A percentile compares a stretch with the other conserved stretches of the same genome.
Evolutionary conservation across 1,140 invertebrate genomes (phyloP).

Genomic region (Zaprionus inermis): DNA sequence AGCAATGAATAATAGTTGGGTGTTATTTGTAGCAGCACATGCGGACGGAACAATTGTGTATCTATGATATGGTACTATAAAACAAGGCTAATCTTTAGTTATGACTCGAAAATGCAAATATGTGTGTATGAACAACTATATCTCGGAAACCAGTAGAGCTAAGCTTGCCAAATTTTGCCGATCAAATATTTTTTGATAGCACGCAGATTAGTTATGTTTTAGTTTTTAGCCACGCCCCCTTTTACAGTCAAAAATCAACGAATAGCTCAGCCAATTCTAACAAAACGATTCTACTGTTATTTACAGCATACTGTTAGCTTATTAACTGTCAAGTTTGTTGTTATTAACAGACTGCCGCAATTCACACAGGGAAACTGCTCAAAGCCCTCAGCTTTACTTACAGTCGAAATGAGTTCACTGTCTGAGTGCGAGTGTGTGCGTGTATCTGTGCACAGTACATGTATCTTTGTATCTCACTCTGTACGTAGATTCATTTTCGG

Average conservation of each 20-base stretch:
- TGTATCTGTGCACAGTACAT: background rate
- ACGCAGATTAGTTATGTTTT: background rate
- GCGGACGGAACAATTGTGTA: background rate
- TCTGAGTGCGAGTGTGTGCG: background rate
- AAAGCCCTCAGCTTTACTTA: conserved; percentile 13
- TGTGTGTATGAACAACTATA: too few species aligned
- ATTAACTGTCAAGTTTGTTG: background rate
- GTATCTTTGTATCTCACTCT: background rate
- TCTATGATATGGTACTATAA: background rate
- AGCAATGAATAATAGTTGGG: background rate
- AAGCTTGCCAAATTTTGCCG: too few species aligned
- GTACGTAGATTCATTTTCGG: conserved; percentile 13
- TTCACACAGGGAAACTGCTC: background rate
- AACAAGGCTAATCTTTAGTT: background rate
- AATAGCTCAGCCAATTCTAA: too few species aligned
- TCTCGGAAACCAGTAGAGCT: too few species aligned
- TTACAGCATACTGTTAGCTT: background rate
- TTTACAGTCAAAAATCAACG: background rate
- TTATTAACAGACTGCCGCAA: conserved; percentile 1
- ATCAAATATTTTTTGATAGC: too few species aligned
- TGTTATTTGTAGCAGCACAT: background rate
- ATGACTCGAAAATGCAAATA: background rate
- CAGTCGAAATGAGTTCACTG: conserved; percentile 9
- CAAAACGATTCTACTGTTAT: background rate
- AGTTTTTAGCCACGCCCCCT: too few species aligned